Conservation (phyloP, 2,888 invertebrate genomes). For the Eremobia ochroleuca region DNA sequence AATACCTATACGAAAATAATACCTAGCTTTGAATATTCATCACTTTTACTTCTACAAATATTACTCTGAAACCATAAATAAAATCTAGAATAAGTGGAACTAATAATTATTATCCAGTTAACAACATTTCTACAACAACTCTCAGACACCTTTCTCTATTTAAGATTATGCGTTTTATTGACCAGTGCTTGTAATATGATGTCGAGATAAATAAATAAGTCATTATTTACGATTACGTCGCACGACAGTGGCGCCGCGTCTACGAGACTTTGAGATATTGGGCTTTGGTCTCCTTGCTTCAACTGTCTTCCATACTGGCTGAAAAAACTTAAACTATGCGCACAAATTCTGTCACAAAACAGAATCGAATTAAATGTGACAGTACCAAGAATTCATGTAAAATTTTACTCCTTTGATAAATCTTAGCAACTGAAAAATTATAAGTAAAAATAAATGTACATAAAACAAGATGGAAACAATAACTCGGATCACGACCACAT, state of each 20-base stretch:
- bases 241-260: not conserved
- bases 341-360: slow-evolving; percentile 30
- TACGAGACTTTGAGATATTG: not conserved
- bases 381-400: slow-evolving; percentile 43
- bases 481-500: slow-evolving; percentile 79
- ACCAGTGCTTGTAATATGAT: not conserved
- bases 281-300: slow-evolving; percentile 13
- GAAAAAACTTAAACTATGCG: not conserved
- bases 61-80: not conserved
- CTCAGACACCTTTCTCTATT: no score
- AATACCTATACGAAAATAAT: not conserved
- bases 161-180: no score
- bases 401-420: slow-evolving; percentile 38
- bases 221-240: not conserved
- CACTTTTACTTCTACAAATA: not conserved
- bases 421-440: slow-evolving; percentile 41
- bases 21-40: not conserved
- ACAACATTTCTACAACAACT: no score
- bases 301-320: slow-evolving; percentile 30
- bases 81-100: no score
- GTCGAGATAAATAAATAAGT: not conserved
- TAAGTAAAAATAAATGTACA: slow-evolving; percentile 39
- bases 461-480: slow-evolving; percentile 79
- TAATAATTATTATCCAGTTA: no score
- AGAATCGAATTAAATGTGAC: slow-evolving; percentile 57